These are phyloP conservation scores for Molorchus minor DNA, from an alignment of 2,888 invertebrate species.

Conservation along the genomic window DNA sequence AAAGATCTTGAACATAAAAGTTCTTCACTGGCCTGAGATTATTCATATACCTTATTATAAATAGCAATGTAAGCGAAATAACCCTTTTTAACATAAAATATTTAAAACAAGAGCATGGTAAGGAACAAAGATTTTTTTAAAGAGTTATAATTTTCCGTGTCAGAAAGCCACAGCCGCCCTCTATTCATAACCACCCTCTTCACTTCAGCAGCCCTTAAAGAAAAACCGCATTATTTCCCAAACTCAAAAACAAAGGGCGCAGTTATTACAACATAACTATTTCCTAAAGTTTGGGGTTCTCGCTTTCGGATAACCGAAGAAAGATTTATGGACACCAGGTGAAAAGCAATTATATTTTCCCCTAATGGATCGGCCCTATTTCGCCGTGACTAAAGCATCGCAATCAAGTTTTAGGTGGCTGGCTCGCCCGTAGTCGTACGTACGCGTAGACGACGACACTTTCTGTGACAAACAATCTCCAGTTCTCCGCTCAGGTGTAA, in stretches of 20 bases:
- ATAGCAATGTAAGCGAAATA: too few relatives aligned
- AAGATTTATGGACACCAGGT: conserved; percentile 26
- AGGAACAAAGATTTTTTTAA: too few relatives aligned
- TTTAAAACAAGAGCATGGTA: too few relatives aligned
- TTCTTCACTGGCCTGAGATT: too few relatives aligned
- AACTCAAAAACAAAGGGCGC: conserved; percentile 23
- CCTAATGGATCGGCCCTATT: conserved; percentile 22
- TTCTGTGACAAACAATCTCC: conserved; percentile 15
- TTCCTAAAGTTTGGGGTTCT: conserved; percentile 21
- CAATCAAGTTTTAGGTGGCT: conserved; percentile 20
- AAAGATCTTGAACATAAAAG: too few relatives aligned
- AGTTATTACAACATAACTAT: conserved; percentile 25
- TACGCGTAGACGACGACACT: conserved; percentile 18
- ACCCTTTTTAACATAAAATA: too few relatives aligned
- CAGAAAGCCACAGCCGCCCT: too few relatives aligned
- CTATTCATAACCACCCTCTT: too few relatives aligned
- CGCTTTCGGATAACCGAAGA: conserved; percentile 22
- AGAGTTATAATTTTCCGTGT: too few relatives aligned
- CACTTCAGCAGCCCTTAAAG: too few relatives aligned
- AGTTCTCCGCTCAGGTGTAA: conserved; percentile 20
- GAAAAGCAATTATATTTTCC: conserved; percentile 24
- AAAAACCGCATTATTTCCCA: too few relatives aligned
- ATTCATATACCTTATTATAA: too few relatives aligned
- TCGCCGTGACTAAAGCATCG: conserved; percentile 17
- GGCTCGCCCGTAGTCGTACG: conserved; percentile 13